Conservation (phyloP, 1,140 invertebrate genomes). For the Dreissena rostriformis region DNA sequence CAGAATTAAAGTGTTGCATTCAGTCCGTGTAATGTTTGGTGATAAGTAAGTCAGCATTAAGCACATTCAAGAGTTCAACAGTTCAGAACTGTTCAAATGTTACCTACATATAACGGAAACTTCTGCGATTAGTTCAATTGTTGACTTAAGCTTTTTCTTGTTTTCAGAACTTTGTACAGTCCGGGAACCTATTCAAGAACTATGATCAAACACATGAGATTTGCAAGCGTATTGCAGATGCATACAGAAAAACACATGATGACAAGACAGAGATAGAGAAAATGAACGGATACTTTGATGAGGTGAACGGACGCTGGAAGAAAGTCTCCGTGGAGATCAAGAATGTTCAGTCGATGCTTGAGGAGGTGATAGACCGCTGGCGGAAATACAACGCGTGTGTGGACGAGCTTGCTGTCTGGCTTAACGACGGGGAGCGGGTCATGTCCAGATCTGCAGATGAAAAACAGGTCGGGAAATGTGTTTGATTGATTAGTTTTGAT, state of each 20-base stretch:
- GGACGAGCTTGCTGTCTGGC: slow-evolving; percentile 90
- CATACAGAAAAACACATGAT: slow-evolving; percentile 89
- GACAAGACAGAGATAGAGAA: slow-evolving; percentile 88
- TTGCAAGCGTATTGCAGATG: slow-evolving; percentile 94
- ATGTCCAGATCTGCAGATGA: slow-evolving; percentile 90
- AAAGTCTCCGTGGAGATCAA: slow-evolving; percentile 93
- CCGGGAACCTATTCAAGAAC: slow-evolving; percentile 95
- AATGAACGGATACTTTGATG: slow-evolving; percentile 92
- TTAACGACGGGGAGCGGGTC: slow-evolving; percentile 88
- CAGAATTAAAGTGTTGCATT: no score
- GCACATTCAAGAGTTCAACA: no score
- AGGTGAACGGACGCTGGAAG: slow-evolving; percentile 94
- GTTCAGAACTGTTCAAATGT: no score
- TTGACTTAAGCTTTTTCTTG: background rate
- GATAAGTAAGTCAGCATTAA: no score
- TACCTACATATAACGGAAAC: no score
- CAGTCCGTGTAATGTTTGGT: no score
- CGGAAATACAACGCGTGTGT: slow-evolving; percentile 89
- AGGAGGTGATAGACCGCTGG: slow-evolving; percentile 94
- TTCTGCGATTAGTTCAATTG: no score
- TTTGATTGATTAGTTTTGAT: no score
- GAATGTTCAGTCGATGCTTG: slow-evolving; percentile 93
- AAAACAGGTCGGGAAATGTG: slow-evolving; percentile 85
- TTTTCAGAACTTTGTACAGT: slow-evolving; percentile 85
- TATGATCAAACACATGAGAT: slow-evolving; percentile 95